These are phyloP conservation scores for Augochlorella aurata DNA, from an alignment of 2,888 invertebrate genomes.

Conservation along the genomic window DNA sequence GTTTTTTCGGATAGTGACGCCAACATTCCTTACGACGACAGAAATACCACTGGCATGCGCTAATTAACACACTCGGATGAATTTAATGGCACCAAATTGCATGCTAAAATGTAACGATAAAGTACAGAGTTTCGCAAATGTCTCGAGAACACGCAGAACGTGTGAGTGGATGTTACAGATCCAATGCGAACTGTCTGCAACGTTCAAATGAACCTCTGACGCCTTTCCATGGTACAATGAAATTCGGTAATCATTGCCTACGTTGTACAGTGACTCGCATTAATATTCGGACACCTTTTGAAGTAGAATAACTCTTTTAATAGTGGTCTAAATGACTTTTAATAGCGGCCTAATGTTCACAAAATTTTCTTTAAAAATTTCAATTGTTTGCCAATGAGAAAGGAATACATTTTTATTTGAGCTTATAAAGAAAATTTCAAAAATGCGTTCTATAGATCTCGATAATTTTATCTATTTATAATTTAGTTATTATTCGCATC, in stretches of 20 bases:
- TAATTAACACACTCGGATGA: neutral
- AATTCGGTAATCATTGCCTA: neutral
- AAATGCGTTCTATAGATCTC: too few relatives aligned
- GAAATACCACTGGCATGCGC: neutral
- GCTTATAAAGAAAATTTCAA: too few relatives aligned
- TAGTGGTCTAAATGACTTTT: too few relatives aligned
- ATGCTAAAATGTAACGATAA: neutral
- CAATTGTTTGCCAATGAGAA: too few relatives aligned
- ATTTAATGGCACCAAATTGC: neutral
- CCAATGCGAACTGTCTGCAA: neutral
- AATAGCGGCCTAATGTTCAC: too few relatives aligned
- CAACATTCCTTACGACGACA: neutral
- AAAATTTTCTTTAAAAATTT: too few relatives aligned
- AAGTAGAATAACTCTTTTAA: too few relatives aligned
- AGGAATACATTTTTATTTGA: too few relatives aligned
- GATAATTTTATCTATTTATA: too few relatives aligned
- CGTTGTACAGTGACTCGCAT: too few relatives aligned
- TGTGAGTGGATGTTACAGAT: neutral
- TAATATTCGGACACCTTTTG: too few relatives aligned
- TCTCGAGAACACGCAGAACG: neutral
- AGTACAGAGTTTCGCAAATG: neutral
- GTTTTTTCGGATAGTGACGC: neutral
- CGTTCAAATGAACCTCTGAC: neutral
- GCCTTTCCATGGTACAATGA: neutral
- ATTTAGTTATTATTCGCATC: too few relatives aligned